These are phyloP conservation scores for Parnassius glacialis DNA, from an alignment of 2,888 invertebrate genomes.

Conservation along the genomic window DNA sequence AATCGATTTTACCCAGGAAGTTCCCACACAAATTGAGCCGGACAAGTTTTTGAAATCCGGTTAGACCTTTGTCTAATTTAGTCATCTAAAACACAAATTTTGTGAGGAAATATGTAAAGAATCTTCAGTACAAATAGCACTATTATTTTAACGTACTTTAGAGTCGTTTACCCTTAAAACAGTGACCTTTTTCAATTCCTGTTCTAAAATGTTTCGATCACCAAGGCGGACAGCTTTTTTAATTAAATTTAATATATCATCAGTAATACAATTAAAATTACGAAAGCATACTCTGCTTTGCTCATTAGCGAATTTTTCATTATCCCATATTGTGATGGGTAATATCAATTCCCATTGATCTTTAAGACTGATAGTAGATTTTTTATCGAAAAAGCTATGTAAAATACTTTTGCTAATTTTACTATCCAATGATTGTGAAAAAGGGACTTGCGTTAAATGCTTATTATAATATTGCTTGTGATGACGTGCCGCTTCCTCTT, in stretches of 20 bases:
- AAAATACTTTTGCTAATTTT: slow-evolving; percentile 61
- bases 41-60: slow-evolving; percentile 58
- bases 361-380: slow-evolving; percentile 49
- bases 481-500: slow-evolving; percentile 48
- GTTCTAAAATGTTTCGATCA: slow-evolving; percentile 46
- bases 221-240: slow-evolving; percentile 48
- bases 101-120: background rate
- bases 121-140: slow-evolving; percentile 2
- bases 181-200: slow-evolving; percentile 47
- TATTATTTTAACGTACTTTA: slow-evolving; percentile 30
- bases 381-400: slow-evolving; percentile 51
- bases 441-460: slow-evolving; percentile 42
- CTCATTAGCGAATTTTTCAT: slow-evolving; percentile 55
- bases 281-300: slow-evolving; percentile 61
- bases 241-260: slow-evolving; percentile 53
- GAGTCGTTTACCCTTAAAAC: slow-evolving; percentile 57
- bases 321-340: slow-evolving; percentile 63
- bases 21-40: slow-evolving; percentile 72
- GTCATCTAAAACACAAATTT: slow-evolving; percentile 62
- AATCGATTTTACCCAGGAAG: slow-evolving; percentile 51
- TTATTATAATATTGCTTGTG: slow-evolving; percentile 49
- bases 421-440: slow-evolving; percentile 53
- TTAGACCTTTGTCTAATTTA: slow-evolving; percentile 59
- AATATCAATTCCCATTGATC: slow-evolving; percentile 61
- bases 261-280: slow-evolving; percentile 55